A percentile compares a stretch with the other conserved stretches of the same genome.
Evolutionary conservation across 2,797 vertebrate species (phyloP).

Genomic region (Molossus alvarezi): DNA sequence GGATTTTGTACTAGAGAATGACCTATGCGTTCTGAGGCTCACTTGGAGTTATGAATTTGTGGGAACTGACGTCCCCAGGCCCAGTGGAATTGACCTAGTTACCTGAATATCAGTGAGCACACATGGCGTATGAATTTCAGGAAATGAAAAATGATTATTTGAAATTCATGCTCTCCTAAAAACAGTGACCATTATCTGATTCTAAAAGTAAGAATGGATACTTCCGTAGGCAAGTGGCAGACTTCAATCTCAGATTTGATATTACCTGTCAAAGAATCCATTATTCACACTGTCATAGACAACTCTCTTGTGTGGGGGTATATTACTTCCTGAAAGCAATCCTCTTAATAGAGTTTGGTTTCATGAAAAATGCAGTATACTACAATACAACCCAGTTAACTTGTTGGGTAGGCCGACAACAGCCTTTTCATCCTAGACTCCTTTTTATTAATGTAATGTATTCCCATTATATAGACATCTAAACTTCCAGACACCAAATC

Average conservation of each 20-base stretch:
- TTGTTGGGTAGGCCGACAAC: background rate
- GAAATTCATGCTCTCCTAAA: constrained; percentile 14
- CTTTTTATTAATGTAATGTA: background rate
- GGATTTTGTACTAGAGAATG: background rate
- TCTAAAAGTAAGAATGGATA: background rate
- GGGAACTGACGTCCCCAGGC: background rate
- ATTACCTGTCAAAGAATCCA: constrained; percentile 31
- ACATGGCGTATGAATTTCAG: background rate
- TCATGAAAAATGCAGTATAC: background rate
- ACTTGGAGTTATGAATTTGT: constrained; percentile 23
- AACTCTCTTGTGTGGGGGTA: background rate
- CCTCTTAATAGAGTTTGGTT: background rate
- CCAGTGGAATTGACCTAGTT: constrained; percentile 56
- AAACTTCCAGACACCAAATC: background rate
- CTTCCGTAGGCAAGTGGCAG: background rate
- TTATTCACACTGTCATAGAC: background rate
- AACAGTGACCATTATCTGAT: background rate
- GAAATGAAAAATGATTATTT: constrained; percentile 55
- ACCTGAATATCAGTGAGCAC: background rate
- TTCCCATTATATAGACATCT: background rate
- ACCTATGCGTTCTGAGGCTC: constrained; percentile 34
- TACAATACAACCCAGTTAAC: background rate
- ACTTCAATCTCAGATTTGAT: constrained; percentile 16
- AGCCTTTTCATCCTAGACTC: background rate
- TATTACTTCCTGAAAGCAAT: background rate